phyloP scores from a whole-genome alignment of 2,797 vertebrate genomes.

The Bucorvus abyssinicus region DNA sequence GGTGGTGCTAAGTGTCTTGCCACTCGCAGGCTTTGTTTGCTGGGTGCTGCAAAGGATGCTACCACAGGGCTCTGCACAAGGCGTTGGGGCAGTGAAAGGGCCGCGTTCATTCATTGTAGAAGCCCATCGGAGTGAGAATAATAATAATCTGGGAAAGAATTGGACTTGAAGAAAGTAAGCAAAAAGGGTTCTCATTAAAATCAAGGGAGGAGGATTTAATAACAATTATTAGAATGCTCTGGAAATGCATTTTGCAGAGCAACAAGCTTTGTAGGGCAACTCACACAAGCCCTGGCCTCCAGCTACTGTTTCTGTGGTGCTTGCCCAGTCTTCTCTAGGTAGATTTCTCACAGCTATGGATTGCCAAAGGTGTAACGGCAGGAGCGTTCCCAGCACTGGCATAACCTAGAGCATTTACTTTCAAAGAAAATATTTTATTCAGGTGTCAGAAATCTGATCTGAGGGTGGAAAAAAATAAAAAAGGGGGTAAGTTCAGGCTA shows the following conservation, averaged over 20 bases:
- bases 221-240: not conserved
- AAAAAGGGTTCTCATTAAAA: not conserved
- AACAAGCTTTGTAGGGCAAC: not conserved
- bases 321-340: not conserved
- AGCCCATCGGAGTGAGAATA: not conserved
- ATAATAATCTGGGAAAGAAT: not conserved
- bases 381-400: not conserved
- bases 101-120: not conserved
- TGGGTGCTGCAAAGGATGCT: not conserved
- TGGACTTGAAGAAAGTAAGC: not conserved
- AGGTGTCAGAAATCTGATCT: not conserved
- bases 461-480: fast-evolving
- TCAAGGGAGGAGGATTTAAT: not conserved
- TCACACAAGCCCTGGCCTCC: not conserved
- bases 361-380: not conserved
- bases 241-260: not conserved
- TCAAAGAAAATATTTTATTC: not conserved
- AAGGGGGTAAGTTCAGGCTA: fast-evolving
- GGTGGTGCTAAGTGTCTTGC: not conserved
- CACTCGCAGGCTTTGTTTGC: not conserved
- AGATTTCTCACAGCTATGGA: not conserved
- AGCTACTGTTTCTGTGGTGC: not conserved
- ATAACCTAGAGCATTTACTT: not conserved
- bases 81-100: not conserved
- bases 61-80: fast-evolving